Evolutionary conservation across 2,113 vertebrate genomes (phyloP).

Genomic region (Amblyornis subalaris): DNA sequence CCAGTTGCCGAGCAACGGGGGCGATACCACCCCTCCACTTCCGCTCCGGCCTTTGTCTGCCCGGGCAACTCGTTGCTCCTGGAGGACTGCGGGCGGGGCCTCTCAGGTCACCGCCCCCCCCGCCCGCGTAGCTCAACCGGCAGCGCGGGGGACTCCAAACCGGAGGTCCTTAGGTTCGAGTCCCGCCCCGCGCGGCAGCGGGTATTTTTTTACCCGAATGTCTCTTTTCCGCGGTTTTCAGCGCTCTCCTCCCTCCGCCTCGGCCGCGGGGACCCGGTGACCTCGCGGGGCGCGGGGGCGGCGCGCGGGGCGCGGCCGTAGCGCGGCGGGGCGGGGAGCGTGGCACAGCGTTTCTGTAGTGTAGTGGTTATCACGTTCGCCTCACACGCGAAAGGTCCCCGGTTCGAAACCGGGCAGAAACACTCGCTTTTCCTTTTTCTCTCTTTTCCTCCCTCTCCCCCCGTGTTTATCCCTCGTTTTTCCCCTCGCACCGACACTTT

Average conservation of each 20-base stretch:
- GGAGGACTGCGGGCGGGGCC: neutral
- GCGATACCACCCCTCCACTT: rapidly evolving
- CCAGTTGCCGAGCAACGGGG: neutral
- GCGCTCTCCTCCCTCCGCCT: no score
- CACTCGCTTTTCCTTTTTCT: neutral
- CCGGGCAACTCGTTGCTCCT: neutral
- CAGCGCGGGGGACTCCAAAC: neutral
- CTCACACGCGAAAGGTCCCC: conserved; percentile 60
- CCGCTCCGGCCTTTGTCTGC: rapidly evolving
- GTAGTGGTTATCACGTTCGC: conserved; percentile 63
- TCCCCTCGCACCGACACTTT: neutral
- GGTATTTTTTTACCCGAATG: no score
- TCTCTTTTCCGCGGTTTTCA: neutral
- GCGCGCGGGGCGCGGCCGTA: neutral
- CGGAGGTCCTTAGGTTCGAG: rapidly evolving
- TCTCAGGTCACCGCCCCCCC: neutral
- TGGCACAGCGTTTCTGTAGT: conserved; percentile 32
- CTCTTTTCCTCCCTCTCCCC: no score
- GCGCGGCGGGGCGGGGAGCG: rapidly evolving
- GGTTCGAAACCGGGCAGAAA: conserved; percentile 59
- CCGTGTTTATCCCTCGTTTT: no score
- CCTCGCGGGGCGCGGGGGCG: no score
- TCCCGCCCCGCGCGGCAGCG: rapidly evolving
- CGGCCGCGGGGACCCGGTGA: neutral
- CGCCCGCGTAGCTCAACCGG: neutral